phyloP scores from a whole-genome alignment of 2,797 vertebrate genomes.

The Hybognathus amarus region DNA sequence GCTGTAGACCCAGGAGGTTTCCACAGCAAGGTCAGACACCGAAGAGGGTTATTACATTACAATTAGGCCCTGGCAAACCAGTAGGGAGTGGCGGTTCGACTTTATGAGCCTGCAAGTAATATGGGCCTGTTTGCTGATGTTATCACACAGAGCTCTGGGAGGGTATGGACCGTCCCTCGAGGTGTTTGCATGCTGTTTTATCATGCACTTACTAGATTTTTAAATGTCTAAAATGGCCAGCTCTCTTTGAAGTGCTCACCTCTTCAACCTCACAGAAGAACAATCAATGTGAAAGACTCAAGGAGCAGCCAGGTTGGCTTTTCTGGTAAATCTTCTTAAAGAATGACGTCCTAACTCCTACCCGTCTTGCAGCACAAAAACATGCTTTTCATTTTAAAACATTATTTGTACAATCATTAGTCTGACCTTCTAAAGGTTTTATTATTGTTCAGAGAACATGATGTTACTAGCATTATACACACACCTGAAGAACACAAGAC shows the following conservation, averaged over 20 bases:
- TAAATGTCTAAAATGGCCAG: constrained; percentile 11
- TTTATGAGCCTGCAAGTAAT: constrained; percentile 46
- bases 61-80: constrained; percentile 39
- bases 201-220: constrained; percentile 10
- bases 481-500: constrained; percentile 1
- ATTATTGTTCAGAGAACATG: not conserved
- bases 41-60: constrained; percentile 50
- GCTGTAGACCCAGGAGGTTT: constrained; percentile 31
- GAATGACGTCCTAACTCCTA: not conserved
- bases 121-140: constrained; percentile 48
- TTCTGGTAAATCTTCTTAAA: not conserved
- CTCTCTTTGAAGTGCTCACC: constrained; percentile 33
- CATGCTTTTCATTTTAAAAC: not conserved
- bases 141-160: constrained; percentile 48
- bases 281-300: constrained; percentile 36
- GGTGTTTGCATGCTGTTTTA: constrained; percentile 22
- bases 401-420: constrained; percentile 7
- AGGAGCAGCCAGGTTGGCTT: not conserved
- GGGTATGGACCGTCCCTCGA: not conserved
- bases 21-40: constrained; percentile 20
- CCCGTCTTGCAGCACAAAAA: constrained; percentile 14
- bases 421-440: constrained; percentile 4
- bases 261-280: constrained; percentile 3
- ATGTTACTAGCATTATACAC: not conserved
- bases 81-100: constrained; percentile 52